Conservation (phyloP, 2,113 vertebrate genomes). For the Sylvilagus bachmani region DNA sequence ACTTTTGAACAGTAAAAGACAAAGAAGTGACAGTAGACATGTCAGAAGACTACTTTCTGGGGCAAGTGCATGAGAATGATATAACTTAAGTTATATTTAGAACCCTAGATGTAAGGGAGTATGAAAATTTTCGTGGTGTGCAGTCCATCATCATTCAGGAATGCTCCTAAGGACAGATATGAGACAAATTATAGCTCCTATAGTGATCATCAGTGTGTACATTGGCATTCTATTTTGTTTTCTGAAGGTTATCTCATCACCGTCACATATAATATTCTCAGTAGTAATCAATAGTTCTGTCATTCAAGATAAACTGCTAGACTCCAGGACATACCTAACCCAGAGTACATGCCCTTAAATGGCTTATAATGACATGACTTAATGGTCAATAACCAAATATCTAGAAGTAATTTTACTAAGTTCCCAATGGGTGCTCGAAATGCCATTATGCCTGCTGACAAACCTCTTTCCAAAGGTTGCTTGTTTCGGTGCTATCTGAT, state of each 20-base stretch:
- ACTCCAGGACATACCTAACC: too few relatives aligned
- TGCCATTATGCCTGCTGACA: background rate
- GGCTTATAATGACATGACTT: background rate
- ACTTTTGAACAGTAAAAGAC: background rate
- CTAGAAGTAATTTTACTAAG: background rate
- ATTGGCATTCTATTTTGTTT: background rate
- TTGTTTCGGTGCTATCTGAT: background rate
- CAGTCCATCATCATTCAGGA: background rate
- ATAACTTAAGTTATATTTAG: background rate
- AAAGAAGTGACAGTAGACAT: fast-evolving
- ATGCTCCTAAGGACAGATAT: too few relatives aligned
- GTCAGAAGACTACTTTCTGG: background rate
- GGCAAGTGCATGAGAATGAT: background rate
- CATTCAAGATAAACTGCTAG: background rate
- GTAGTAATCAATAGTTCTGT: background rate
- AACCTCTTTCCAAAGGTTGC: background rate
- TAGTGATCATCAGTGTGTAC: background rate
- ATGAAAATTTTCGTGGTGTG: background rate
- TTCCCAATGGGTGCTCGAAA: background rate
- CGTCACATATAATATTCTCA: background rate
- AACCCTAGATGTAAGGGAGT: background rate
- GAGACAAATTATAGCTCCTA: background rate
- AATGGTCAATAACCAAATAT: background rate
- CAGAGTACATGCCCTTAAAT: background rate
- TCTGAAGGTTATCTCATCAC: background rate